Evolutionary conservation across 2,888 invertebrate genomes (phyloP).

Genomic region (Arctia plantaginis): DNA sequence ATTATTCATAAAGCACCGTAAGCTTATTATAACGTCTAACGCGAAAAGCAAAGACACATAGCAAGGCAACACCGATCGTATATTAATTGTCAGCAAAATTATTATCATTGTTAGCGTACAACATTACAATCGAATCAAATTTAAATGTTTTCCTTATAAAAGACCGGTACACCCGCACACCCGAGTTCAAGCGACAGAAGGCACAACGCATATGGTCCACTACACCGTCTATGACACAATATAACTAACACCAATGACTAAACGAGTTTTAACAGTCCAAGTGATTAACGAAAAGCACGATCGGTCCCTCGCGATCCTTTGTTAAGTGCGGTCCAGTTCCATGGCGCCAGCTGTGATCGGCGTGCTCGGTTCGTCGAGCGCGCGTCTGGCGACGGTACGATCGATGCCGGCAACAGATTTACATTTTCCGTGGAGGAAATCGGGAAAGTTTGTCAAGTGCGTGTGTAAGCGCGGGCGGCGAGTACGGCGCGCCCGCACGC

Average conservation of each 20-base stretch:
- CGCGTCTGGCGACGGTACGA: constrained; percentile 77
- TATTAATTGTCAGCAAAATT: constrained; percentile 70
- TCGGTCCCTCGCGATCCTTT: constrained; percentile 72
- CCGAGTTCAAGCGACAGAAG: constrained; percentile 73
- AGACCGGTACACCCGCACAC: constrained; percentile 63
- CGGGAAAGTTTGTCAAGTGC: constrained; percentile 85
- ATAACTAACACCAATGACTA: constrained; percentile 72
- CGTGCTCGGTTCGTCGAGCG: constrained; percentile 74
- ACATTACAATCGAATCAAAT: constrained; percentile 64
- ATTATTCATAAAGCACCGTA: constrained; percentile 79
- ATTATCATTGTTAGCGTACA: constrained; percentile 67
- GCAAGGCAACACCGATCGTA: constrained; percentile 85
- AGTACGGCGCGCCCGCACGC: constrained; percentile 84
- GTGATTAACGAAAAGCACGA: constrained; percentile 63
- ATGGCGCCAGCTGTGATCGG: constrained; percentile 83
- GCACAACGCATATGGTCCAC: constrained; percentile 84
- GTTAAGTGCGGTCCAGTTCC: constrained; percentile 77
- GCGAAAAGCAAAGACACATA: constrained; percentile 85
- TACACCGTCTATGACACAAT: constrained; percentile 73
- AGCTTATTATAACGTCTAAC: constrained; percentile 76
- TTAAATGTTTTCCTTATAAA: constrained; percentile 58
- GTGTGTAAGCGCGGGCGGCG: constrained; percentile 72
- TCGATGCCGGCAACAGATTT: constrained; percentile 85
- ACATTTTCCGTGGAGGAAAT: constrained; percentile 84
- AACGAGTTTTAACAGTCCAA: constrained; percentile 62